Evolutionary conservation across 2,797 vertebrate genomes (phyloP), one percentile per base, ranked within the genome.

Genomic region (Rhabdomys pumilio): DNA sequence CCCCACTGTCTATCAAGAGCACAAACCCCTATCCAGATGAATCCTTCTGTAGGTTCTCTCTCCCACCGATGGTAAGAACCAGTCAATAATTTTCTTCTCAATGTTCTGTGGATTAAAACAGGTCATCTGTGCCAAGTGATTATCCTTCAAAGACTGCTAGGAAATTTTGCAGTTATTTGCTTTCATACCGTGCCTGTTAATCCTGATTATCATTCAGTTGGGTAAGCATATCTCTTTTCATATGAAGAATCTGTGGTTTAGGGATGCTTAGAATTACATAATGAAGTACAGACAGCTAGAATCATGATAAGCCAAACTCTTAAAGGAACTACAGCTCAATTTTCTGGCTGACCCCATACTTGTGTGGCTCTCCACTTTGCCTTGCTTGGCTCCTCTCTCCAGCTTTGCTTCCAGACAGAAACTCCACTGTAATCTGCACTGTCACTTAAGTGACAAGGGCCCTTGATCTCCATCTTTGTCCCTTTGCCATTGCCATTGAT

Each of bases 81-180:
- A 31, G 31, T 67, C 26, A 67, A 50, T 34, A 65, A 50, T 95
- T 88, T 92, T 65, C 95, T 82, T 96, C 55, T 57, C 55, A 76
- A 63, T 65, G 1, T 91, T 92, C 29, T 55, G 59, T 94, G 59
- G 80, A 82, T 96, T 95, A 91, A 75, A 87, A 89, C 87, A 95
- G 47, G 93, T 89, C 47, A 93, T 87, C 76, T 91, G 13, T 72
- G 53, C 92, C 63, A 96, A 93, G 72, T 79, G 87, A 96, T 94
- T 90, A 86, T 77, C 90, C 69, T 63, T 89, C 53, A 69, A 84
- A 81, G 90, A 69, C 44, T 73, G 31, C 41, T 89, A 79, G 47
- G 38, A 84, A 84, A 61, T 63, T 96, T 41, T 81, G 53, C 85
- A 94, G 89, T 89, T 73, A 91, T 59, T 67, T 61, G 75, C 72